A percentile compares a stretch with the other conserved stretches of the same genome.
Evolutionary conservation across 2,113 vertebrate genomes (phyloP).

Genomic region (Salminus brasiliensis): DNA sequence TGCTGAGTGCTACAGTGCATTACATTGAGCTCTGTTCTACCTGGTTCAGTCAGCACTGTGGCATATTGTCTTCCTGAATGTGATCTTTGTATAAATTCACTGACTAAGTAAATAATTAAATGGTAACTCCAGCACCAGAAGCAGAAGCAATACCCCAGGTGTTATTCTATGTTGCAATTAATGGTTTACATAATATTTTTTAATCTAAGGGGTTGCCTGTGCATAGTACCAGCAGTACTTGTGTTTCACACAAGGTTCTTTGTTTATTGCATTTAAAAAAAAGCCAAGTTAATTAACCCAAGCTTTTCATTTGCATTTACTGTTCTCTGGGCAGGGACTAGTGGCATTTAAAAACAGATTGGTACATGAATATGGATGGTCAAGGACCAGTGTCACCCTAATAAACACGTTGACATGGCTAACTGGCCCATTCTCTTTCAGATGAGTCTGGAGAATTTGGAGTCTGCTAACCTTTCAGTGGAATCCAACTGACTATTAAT

Average conservation of each 20-base stretch:
- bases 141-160: conserved; percentile 62
- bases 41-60: not conserved
- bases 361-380: conserved; percentile 10
- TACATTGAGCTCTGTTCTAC: no score
- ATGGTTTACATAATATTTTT: conserved; percentile 75
- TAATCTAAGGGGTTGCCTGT: conserved; percentile 61
- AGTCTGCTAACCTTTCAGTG: not conserved
- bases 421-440: not conserved
- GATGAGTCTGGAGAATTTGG: not conserved
- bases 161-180: conserved; percentile 69
- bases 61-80: not conserved
- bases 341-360: conserved; percentile 16
- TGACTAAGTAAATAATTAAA: conserved; percentile 64
- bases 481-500: conserved; percentile 2
- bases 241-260: conserved; percentile 61
- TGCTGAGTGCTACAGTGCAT: no score
- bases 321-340: not conserved
- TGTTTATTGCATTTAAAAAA: conserved; percentile 68
- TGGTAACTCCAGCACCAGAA: conserved; percentile 63
- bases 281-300: conserved; percentile 58
- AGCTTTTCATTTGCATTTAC: conserved; percentile 60
- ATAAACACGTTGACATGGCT: conserved; percentile 17
- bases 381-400: conserved; percentile 28
- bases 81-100: conserved; percentile 8
- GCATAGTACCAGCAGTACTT: conserved; percentile 61